Evolutionary conservation across 37 sponge, comb jelly and placozoan species (phyloP).

Genomic region (Cliona cf. orientalis): DNA sequence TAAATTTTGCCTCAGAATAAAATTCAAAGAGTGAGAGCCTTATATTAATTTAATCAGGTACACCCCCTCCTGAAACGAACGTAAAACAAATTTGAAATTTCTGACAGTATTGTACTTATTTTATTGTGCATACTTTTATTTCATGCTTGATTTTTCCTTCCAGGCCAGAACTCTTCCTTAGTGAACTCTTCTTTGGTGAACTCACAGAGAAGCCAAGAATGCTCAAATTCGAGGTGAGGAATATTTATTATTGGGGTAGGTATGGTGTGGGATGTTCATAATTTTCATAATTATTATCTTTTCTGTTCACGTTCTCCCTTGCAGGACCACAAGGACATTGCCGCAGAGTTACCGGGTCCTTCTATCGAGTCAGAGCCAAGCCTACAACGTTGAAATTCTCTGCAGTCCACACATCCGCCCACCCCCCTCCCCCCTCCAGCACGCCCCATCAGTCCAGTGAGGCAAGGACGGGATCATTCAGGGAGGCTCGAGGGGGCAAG

Average conservation of each 20-base stretch:
- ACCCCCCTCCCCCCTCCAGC: slow-evolving; percentile 3
- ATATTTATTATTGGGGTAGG: no score
- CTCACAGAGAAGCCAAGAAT: slow-evolving; percentile 17
- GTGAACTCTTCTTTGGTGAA: no score
- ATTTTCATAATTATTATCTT: neutral
- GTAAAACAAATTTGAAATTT: neutral
- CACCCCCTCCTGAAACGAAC: no score
- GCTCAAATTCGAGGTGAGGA: slow-evolving; percentile 27
- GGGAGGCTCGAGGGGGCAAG: no score
- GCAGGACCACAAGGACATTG: slow-evolving; percentile 22
- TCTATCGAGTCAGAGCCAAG: slow-evolving; percentile 32
- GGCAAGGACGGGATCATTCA: no score
- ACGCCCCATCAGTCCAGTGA: no score
- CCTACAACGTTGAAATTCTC: slow-evolving; percentile 32
- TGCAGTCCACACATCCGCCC: neutral
- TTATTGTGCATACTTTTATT: neutral
- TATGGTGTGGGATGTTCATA: neutral
- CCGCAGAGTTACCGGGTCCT: slow-evolving; percentile 21
- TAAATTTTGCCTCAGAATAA: neutral
- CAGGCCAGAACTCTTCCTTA: slow-evolving; percentile 39
- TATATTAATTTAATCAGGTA: no score
- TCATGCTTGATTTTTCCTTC: neutral
- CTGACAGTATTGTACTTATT: neutral
- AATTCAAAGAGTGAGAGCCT: no score
- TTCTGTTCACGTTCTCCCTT: neutral